Conservation (phyloP, 2,113 vertebrate genomes). For the Baryphthengus martii region DNA sequence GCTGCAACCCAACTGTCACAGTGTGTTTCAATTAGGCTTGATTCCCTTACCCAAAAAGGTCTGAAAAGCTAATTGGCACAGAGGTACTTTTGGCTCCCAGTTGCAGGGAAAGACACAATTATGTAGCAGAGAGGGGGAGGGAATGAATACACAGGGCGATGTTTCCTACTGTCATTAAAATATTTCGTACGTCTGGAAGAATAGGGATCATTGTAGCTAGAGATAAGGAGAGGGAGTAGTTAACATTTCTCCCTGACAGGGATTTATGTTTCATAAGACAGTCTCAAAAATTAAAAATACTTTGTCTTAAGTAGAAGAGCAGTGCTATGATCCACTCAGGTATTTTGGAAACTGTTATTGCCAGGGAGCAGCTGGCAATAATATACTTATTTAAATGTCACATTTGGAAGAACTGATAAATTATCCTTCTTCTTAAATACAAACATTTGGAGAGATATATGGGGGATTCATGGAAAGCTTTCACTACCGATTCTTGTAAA, state of each 20-base stretch:
- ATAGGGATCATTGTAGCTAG: neutral
- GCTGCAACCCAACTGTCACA: neutral
- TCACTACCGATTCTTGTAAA: neutral
- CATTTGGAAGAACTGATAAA: neutral
- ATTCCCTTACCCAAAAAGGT: conserved; percentile 32
- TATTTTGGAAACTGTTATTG: neutral
- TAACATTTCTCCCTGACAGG: neutral
- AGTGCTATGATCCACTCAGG: neutral
- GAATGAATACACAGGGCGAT: neutral
- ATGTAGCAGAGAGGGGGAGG: neutral
- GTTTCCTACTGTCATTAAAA: conserved; percentile 22
- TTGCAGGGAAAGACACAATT: conserved; percentile 32
- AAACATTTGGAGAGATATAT: neutral
- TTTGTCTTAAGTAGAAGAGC: neutral
- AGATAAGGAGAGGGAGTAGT: neutral
- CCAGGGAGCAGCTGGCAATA: neutral
- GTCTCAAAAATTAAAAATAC: neutral
- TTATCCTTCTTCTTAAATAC: neutral
- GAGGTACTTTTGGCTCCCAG: conserved; percentile 35
- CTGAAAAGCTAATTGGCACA: conserved; percentile 54
- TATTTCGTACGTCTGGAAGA: neutral
- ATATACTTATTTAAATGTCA: neutral
- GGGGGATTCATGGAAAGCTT: neutral
- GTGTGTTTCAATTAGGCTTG: conserved; percentile 51
- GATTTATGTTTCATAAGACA: neutral